A percentile compares a stretch with the other conserved stretches of the same genome.
phyloP scores from a whole-genome alignment of 2,888 invertebrate genomes.

The Apomyelois bistriatella region DNA sequence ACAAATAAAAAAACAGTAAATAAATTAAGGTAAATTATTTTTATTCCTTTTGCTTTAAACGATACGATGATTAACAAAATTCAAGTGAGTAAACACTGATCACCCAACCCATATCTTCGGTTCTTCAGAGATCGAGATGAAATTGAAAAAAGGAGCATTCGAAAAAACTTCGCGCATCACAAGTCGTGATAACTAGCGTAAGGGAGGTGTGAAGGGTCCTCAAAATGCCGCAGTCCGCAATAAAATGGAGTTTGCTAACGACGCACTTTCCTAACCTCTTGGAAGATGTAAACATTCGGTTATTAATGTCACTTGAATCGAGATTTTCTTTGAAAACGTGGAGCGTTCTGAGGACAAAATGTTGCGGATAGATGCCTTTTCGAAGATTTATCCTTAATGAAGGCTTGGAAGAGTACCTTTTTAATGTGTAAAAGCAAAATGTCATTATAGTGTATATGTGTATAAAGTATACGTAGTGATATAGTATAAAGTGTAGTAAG shows the following conservation, averaged over 20 bases:
- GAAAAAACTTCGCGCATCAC: conserved; percentile 60
- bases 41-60: no score
- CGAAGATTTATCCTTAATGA: no score
- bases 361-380: no score
- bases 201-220: conserved; percentile 63
- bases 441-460: no score
- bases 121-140: conserved; percentile 22
- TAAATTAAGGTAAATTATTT: no score
- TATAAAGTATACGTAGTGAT: no score
- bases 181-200: conserved; percentile 72
- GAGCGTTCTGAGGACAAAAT: background rate
- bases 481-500: no score
- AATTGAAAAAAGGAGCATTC: conserved; percentile 43
- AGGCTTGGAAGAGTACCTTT: no score
- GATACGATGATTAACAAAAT: background rate
- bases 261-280: conserved; percentile 52
- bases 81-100: background rate
- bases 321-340: background rate
- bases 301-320: conserved; percentile 4
- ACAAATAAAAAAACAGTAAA: no score
- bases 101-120: conserved; percentile 1
- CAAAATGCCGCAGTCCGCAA: conserved; percentile 63
- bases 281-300: conserved; percentile 37
- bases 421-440: no score
- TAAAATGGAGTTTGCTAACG: conserved; percentile 70